Conservation (phyloP, 2,797 vertebrate species). For the Margarornis squamiger region DNA sequence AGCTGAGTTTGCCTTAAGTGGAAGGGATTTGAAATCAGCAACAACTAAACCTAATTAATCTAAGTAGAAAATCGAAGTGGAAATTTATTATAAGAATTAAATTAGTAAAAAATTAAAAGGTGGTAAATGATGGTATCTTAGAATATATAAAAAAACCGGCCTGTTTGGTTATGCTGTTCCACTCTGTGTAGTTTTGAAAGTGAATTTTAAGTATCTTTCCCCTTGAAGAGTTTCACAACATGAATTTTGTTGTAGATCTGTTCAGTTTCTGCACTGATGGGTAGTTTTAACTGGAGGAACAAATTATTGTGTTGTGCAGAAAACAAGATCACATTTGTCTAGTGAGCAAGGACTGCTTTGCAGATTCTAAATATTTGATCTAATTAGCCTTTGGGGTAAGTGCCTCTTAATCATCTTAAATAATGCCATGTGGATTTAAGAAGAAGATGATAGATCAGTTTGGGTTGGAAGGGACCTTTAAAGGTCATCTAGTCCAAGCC, state of each 20-base stretch:
- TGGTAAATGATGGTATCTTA: neutral
- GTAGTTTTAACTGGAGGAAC: neutral
- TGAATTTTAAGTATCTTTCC: neutral
- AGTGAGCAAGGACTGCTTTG: neutral
- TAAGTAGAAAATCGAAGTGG: neutral
- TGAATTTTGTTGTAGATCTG: neutral
- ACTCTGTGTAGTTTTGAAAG: neutral
- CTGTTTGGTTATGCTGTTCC: neutral
- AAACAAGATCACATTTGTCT: neutral
- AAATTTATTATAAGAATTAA: neutral
- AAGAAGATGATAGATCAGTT: neutral
- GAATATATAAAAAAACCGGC: neutral
- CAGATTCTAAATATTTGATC: neutral
- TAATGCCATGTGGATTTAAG: neutral
- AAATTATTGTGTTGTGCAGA: neutral
- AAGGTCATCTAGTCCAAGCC: neutral
- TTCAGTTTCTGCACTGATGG: neutral
- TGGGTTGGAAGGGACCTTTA: neutral
- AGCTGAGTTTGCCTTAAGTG: neutral
- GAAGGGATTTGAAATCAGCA: neutral
- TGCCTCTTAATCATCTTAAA: slow-evolving; percentile 12
- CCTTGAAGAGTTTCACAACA: neutral
- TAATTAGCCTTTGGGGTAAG: neutral
- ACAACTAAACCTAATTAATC: neutral
- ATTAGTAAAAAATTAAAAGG: neutral